phyloP scores from a whole-genome alignment of 2,888 invertebrate species.

The Conops quadrifasciatus region DNA sequence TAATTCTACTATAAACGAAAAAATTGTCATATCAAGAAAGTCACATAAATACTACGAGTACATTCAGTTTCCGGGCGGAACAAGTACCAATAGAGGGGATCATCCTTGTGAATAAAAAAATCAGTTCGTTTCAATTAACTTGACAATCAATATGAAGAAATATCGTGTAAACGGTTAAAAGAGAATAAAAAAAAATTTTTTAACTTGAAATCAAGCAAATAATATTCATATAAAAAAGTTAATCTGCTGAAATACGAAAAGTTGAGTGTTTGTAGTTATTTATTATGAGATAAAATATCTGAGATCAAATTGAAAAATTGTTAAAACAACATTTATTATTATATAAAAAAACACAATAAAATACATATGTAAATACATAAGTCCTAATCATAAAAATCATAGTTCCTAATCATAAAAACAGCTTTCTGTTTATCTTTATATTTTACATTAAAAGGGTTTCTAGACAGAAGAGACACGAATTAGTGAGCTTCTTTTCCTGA shows the following conservation, averaged over 20 bases:
- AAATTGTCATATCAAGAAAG: constrained; percentile 1
- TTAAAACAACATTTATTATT: constrained; percentile 9
- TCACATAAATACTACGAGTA: constrained; percentile 24
- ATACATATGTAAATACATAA: constrained; percentile 18
- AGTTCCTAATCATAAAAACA: too few relatives aligned
- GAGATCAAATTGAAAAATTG: background rate
- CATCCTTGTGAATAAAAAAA: constrained; percentile 53
- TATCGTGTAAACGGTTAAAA: constrained; percentile 1
- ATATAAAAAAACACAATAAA: background rate
- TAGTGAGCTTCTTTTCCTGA: too few relatives aligned
- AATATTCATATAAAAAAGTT: constrained; percentile 1
- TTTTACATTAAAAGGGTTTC: too few relatives aligned
- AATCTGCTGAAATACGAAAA: constrained; percentile 1
- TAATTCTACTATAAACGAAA: background rate
- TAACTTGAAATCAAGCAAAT: background rate
- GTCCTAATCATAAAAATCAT: too few relatives aligned
- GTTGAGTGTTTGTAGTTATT: constrained; percentile 3
- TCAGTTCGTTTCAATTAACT: constrained; percentile 30
- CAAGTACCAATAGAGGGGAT: constrained; percentile 65
- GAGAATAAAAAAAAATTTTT: too few relatives aligned
- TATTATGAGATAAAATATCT: background rate
- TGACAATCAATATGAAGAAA: background rate
- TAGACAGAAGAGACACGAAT: too few relatives aligned
- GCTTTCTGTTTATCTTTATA: too few relatives aligned
- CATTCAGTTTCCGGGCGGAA: constrained; percentile 63